Conservation (phyloP, 2,797 vertebrate genomes). For the Chiroxiphia lanceolata region DNA sequence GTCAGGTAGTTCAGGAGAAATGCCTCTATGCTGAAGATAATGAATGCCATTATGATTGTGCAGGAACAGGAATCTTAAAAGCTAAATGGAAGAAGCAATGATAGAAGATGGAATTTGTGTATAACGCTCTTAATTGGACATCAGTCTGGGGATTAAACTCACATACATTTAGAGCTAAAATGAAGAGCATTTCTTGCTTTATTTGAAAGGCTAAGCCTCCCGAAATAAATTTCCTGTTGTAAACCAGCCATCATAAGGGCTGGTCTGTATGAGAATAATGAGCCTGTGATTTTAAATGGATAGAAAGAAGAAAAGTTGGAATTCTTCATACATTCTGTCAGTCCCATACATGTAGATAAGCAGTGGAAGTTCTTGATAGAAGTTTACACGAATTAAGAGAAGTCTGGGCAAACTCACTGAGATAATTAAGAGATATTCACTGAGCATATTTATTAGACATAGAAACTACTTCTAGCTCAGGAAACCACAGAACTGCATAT, state of each 20-base stretch:
- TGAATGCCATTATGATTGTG: background rate
- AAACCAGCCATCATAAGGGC: background rate
- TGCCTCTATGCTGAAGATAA: background rate
- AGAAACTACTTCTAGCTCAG: background rate
- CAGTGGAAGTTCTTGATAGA: background rate
- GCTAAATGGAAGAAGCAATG: background rate
- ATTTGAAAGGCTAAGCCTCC: background rate
- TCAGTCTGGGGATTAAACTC: background rate
- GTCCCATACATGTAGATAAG: background rate
- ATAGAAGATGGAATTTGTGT: background rate
- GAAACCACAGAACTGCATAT: background rate
- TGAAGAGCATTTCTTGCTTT: background rate
- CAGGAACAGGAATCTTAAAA: background rate
- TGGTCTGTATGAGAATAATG: background rate
- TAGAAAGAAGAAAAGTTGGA: background rate
- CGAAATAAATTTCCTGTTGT: background rate
- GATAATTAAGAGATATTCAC: background rate
- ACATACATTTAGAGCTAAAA: background rate
- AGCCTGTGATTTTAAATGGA: background rate
- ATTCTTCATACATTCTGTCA: background rate
- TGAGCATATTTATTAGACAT: background rate
- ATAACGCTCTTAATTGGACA: background rate
- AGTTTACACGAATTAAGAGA: background rate
- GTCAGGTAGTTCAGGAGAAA: background rate
- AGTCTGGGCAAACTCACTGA: background rate